Percentiles rank a stretch among this genome's conserved stretches.
phyloP scores from a whole-genome alignment of 2,797 vertebrate species.

The Halcyon chelicuti region DNA sequence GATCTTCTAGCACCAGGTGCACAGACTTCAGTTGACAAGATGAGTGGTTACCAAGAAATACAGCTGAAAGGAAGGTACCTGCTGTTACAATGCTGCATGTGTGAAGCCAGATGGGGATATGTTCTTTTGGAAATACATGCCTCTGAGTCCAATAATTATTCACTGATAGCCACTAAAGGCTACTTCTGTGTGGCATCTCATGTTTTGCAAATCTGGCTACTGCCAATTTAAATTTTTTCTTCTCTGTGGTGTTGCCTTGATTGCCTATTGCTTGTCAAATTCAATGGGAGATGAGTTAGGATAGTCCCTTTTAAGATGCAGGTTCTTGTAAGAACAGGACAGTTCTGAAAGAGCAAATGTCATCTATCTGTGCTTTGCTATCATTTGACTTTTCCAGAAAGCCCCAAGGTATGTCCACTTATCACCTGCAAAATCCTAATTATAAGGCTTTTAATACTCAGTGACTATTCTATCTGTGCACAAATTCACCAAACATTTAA shows the following conservation, averaged over 20 bases:
- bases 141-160: background rate
- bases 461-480: background rate
- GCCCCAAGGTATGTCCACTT: background rate
- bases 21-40: background rate
- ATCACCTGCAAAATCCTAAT: constrained; percentile 21
- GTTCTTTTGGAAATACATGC: background rate
- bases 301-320: background rate
- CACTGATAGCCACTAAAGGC: background rate
- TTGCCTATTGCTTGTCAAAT: background rate
- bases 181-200: background rate
- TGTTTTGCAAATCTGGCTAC: background rate
- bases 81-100: background rate
- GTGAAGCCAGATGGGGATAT: background rate
- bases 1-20: background rate
- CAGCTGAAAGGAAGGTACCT: constrained; percentile 16
- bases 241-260: background rate
- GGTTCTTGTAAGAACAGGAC: background rate
- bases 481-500: background rate
- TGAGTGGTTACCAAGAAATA: background rate
- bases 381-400: background rate
- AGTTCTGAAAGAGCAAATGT: background rate
- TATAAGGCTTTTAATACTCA: background rate
- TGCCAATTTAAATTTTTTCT: background rate
- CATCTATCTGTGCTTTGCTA: background rate
- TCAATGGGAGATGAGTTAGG: background rate